A percentile compares a stretch with the other conserved stretches of the same genome.
phyloP scores from a whole-genome alignment of 1,140 invertebrate species.

The Sinella curviseta region DNA sequence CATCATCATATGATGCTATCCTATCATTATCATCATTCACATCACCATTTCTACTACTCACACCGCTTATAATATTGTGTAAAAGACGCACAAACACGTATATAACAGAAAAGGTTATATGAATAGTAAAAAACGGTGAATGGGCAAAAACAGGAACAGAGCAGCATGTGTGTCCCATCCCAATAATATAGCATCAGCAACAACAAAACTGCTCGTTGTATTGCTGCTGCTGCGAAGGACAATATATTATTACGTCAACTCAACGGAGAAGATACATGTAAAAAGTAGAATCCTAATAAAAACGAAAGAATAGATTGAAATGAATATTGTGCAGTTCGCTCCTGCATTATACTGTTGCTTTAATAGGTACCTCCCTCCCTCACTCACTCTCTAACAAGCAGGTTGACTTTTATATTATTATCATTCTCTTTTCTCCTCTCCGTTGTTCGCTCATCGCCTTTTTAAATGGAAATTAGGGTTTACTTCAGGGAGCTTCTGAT shows the following conservation, averaged over 20 bases:
- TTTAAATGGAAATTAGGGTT: constrained; percentile 26
- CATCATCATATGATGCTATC: no score
- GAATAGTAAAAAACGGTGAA: no score
- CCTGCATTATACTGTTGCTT: background rate
- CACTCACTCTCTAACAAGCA: constrained; percentile 12
- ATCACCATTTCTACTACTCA: background rate
- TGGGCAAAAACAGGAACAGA: constrained; percentile 9
- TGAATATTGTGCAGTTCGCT: background rate
- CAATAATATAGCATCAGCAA: background rate
- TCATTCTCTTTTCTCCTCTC: constrained; percentile 7
- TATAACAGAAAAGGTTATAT: no score
- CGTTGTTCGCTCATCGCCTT: constrained; percentile 17
- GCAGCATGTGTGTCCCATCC: constrained; percentile 14
- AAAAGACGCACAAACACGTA: no score
- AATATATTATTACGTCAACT: constrained; percentile 16
- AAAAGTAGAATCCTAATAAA: background rate
- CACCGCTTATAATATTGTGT: background rate
- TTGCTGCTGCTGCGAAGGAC: background rate
- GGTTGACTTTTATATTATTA: constrained; percentile 24
- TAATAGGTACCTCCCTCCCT: background rate
- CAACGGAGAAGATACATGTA: background rate
- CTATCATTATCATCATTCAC: constrained; percentile 7
- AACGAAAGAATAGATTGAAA: background rate
- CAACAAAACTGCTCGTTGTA: background rate
- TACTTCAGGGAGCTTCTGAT: constrained; percentile 19